Conservation (phyloP, 1,140 invertebrate species). For the Radopholus similis region DNA sequence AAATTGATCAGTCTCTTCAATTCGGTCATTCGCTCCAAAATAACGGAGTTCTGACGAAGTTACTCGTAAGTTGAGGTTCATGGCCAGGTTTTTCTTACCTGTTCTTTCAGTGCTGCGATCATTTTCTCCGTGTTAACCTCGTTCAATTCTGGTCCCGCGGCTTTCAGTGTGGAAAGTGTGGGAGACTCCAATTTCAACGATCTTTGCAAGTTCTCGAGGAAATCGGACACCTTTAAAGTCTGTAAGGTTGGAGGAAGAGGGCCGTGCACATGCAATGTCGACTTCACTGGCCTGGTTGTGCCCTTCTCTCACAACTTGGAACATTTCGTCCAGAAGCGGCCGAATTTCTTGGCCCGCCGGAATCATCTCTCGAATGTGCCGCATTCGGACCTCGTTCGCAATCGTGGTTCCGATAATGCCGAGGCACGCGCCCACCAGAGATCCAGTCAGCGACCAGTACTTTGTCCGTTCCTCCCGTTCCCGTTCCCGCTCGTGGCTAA, state of each 20-base stretch:
- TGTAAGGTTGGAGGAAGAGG: conserved; percentile 16
- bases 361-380: conserved; percentile 67
- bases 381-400: conserved; percentile 69
- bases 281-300: conserved; percentile 35
- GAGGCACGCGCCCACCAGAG: conserved; percentile 69
- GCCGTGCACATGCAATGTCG: neutral
- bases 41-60: conserved; percentile 27
- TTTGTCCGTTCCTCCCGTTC: conserved; percentile 73
- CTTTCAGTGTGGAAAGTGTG: conserved; percentile 18
- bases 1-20: conserved; percentile 40
- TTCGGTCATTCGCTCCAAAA: conserved; percentile 42
- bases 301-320: conserved; percentile 27
- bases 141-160: neutral
- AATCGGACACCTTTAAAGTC: conserved; percentile 41
- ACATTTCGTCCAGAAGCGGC: conserved; percentile 38
- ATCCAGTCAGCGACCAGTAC: conserved; percentile 74
- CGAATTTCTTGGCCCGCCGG: conserved; percentile 61
- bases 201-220: conserved; percentile 34
- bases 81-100: conserved; percentile 26
- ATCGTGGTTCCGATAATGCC: conserved; percentile 70
- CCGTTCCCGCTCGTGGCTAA: conserved; percentile 72
- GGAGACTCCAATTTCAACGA: conserved; percentile 37
- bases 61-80: neutral
- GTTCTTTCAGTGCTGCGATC: conserved; percentile 34
- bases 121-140: neutral